These are phyloP conservation scores for Zaprionus tsacasi DNA, from an alignment of 1,140 invertebrate species.

Conservation along the genomic window DNA sequence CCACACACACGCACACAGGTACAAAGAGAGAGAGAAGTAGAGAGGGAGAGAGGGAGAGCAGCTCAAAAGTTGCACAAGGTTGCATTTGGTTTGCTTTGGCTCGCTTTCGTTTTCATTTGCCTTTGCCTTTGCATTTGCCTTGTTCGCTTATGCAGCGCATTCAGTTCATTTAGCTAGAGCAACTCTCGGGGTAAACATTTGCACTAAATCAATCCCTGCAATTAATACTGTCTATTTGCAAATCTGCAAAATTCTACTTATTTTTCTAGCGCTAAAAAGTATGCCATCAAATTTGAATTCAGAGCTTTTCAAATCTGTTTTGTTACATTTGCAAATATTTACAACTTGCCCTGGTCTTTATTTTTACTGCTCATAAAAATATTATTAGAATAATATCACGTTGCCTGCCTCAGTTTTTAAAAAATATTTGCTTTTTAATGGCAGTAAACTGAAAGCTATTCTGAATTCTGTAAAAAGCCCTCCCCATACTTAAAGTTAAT, in stretches of 20 bases:
- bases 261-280: slow-evolving; percentile 10
- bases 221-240: slow-evolving; percentile 37
- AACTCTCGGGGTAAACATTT: slow-evolving; percentile 37
- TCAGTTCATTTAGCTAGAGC: slow-evolving; percentile 41
- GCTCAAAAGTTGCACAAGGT: slow-evolving; percentile 40
- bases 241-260: not conserved
- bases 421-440: not conserved
- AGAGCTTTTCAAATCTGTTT: not conserved
- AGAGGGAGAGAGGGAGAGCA: slow-evolving; percentile 6
- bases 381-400: too few species aligned
- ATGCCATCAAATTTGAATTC: slow-evolving; percentile 20
- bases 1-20: slow-evolving; percentile 24
- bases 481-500: not conserved
- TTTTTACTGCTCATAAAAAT: not conserved
- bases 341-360: not conserved
- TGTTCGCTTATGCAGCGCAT: slow-evolving; percentile 26
- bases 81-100: slow-evolving; percentile 25
- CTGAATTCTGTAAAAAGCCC: not conserved
- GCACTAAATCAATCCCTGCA: slow-evolving; percentile 42
- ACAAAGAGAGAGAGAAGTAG: not conserved
- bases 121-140: slow-evolving; percentile 14
- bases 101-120: slow-evolving; percentile 43
- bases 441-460: not conserved
- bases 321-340: not conserved
- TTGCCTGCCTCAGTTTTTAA: not conserved